A percentile compares a stretch with the other conserved stretches of the same genome.
These are phyloP conservation scores for Semaprochilodus insignis DNA, from an alignment of 2,797 vertebrate genomes.

Conservation along the genomic window DNA sequence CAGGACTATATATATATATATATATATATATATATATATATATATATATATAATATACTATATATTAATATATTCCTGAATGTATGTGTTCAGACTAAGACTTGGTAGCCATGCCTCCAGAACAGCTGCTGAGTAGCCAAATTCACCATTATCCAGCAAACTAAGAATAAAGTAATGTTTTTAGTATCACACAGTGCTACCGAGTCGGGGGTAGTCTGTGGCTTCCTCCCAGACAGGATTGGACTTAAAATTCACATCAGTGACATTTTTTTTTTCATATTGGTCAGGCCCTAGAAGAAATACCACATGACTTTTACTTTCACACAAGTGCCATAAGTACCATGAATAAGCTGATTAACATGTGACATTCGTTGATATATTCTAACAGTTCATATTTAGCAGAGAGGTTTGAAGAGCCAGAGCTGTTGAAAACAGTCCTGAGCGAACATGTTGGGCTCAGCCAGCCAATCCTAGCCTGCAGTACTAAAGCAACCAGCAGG, in stretches of 20 bases:
- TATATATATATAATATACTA: too few species aligned
- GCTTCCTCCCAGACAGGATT: too few species aligned
- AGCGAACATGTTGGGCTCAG: slow-evolving; percentile 72
- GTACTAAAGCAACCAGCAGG: slow-evolving; percentile 65
- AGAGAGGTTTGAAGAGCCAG: slow-evolving; percentile 60
- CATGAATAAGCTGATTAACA: not conserved
- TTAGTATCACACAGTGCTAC: too few species aligned
- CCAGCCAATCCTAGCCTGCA: slow-evolving; percentile 70
- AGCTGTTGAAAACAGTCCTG: slow-evolving; percentile 67
- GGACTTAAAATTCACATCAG: too few species aligned
- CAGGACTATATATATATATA: too few species aligned
- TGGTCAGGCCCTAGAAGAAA: not conserved
- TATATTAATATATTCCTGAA: too few species aligned
- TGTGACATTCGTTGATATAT: not conserved
- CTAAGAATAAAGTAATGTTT: too few species aligned
- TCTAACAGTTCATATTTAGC: slow-evolving; percentile 10
- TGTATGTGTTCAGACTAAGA: too few species aligned
- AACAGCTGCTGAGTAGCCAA: too few species aligned
- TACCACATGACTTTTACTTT: not conserved
- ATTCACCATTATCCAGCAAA: not conserved
- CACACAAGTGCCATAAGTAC: not conserved
- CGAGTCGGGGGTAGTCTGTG: too few species aligned
- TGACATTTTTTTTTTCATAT: not conserved
- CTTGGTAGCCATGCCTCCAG: too few species aligned
- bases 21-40: too few species aligned